These are phyloP conservation scores for Drosophila pallidifrons DNA, from an alignment of 1,140 invertebrate genomes.

Conservation along the genomic window DNA sequence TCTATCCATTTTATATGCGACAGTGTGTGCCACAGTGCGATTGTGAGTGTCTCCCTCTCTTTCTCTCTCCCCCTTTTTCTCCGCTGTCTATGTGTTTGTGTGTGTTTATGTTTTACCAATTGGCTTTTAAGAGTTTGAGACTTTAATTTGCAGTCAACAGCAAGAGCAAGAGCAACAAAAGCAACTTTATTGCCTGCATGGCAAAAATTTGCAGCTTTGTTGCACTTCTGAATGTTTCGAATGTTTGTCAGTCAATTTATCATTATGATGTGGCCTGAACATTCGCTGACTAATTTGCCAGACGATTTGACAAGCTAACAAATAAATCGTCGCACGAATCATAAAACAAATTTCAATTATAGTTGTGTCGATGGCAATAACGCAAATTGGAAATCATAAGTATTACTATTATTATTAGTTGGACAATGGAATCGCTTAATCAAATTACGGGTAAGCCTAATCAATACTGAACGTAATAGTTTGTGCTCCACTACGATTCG, in stretches of 20 bases:
- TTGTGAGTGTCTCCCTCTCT: slow-evolving; percentile 1
- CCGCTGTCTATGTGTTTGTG: slow-evolving; percentile 1
- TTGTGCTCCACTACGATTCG: not conserved
- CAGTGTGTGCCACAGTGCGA: not conserved
- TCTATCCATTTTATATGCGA: slow-evolving; percentile 31
- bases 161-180: not conserved
- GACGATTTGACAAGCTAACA: not conserved
- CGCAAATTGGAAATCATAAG: not conserved
- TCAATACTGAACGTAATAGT: not conserved
- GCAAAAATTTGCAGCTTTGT: slow-evolving; percentile 4
- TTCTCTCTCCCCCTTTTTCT: not conserved
- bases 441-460: not conserved
- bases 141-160: slow-evolving; percentile 25
- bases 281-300: not conserved
- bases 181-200: slow-evolving; percentile 5
- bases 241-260: not conserved
- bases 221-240: not conserved
- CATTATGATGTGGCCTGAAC: not conserved
- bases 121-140: slow-evolving; percentile 28
- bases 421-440: not conserved
- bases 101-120: slow-evolving; percentile 44
- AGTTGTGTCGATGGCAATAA: not conserved
- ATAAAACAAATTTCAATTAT: not conserved
- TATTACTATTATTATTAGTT: not conserved
- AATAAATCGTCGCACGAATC: not conserved